Conservation (phyloP, 2,797 vertebrate species). For the Mionectes olivaceus region DNA sequence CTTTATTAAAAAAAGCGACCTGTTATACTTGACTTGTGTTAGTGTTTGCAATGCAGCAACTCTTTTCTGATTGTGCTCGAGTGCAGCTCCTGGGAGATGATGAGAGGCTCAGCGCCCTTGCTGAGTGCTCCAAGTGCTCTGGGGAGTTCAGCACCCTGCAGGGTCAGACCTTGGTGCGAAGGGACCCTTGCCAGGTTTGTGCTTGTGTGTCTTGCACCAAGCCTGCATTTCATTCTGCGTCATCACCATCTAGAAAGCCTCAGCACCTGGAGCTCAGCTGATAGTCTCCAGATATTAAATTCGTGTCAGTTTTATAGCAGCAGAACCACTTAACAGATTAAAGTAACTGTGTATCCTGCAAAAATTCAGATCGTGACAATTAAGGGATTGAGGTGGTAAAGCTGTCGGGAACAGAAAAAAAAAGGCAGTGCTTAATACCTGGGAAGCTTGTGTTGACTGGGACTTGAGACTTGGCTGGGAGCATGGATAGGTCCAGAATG, state of each 20-base stretch:
- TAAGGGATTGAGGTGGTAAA: conserved; percentile 51
- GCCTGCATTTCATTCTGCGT: conserved; percentile 6
- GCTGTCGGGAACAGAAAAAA: background rate
- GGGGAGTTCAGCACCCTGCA: background rate
- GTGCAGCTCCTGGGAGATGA: background rate
- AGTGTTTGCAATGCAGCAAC: background rate
- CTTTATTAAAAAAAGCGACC: background rate
- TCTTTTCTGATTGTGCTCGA: background rate
- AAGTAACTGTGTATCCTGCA: conserved; percentile 52
- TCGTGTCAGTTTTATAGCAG: conserved; percentile 52
- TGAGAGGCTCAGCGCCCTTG: background rate
- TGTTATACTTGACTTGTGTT: background rate
- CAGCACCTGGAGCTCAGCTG: conserved; percentile 49
- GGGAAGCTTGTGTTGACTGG: background rate
- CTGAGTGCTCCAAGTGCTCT: background rate
- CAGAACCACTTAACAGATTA: conserved; percentile 69
- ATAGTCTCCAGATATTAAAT: conserved; percentile 54
- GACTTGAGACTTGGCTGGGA: background rate
- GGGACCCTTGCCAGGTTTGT: background rate
- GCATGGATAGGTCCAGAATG: background rate
- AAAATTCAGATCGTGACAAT: conserved; percentile 54
- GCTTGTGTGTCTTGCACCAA: background rate
- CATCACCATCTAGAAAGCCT: background rate
- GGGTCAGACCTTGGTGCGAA: rapidly evolving
- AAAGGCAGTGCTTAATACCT: background rate